These are phyloP conservation scores for Archips xylosteana DNA, from an alignment of 2,888 invertebrate genomes.

Conservation along the genomic window DNA sequence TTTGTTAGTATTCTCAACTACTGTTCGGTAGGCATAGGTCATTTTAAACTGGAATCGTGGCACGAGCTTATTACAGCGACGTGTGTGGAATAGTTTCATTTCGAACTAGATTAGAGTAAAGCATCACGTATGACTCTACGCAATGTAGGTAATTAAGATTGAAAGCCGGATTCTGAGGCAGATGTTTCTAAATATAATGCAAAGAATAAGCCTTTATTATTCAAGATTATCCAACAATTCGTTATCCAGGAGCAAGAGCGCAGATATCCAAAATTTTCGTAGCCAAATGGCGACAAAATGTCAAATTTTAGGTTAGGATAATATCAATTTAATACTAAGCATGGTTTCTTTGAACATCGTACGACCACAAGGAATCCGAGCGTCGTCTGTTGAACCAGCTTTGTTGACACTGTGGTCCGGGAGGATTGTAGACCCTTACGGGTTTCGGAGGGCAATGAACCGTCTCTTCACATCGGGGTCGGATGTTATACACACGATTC, in stretches of 20 bases:
- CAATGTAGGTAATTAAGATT: constrained; percentile 42
- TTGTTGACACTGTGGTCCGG: constrained; percentile 36
- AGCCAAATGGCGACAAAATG: too few species aligned
- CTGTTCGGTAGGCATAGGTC: constrained; percentile 33
- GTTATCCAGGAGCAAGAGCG: too few species aligned
- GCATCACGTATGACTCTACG: constrained; percentile 42
- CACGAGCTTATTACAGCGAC: constrained; percentile 55
- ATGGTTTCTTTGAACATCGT: too few species aligned
- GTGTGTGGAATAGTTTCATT: constrained; percentile 53
- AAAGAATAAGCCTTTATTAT: background rate
- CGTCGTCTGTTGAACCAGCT: constrained; percentile 37
- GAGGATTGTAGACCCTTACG: constrained; percentile 2
- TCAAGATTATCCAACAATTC: too few species aligned
- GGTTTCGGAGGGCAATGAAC: constrained; percentile 32
- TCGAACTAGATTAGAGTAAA: constrained; percentile 42
- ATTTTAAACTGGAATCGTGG: constrained; percentile 43
- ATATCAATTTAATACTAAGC: too few species aligned
- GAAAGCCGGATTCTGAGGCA: constrained; percentile 26
- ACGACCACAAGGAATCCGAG: constrained; percentile 11
- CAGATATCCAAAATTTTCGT: too few species aligned
- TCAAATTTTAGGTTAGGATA: too few species aligned
- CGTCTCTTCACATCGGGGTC: background rate
- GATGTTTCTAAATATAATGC: constrained; percentile 27
- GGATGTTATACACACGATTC: too few species aligned
- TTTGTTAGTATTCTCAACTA: constrained; percentile 40